Evolutionary conservation across 2,888 invertebrate genomes (phyloP).

Genomic region (Oeneis ivallda): DNA sequence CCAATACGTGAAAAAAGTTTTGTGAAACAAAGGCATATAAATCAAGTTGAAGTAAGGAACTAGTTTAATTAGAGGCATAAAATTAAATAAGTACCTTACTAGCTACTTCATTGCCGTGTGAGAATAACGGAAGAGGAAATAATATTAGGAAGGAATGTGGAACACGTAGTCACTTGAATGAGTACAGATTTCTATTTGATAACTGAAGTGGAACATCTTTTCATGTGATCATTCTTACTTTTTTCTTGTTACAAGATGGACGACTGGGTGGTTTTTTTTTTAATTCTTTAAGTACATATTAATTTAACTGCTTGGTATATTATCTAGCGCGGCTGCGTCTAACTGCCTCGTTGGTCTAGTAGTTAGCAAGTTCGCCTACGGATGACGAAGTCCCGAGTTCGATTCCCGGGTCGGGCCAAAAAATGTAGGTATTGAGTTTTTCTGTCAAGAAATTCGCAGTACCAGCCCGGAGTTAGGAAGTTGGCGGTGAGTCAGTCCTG

Average conservation of each 20-base stretch:
- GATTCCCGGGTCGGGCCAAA: no score
- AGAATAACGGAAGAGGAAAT: slow-evolving; percentile 23
- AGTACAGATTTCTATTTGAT: slow-evolving; percentile 21
- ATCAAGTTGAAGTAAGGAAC: slow-evolving; percentile 18
- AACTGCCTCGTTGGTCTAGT: no score
- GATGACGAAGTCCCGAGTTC: no score
- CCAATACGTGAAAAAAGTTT: slow-evolving; percentile 1
- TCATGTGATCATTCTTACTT: slow-evolving; percentile 1
- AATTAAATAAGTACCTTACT: background rate
- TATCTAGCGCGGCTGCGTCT: no score
- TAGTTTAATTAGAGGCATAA: background rate
- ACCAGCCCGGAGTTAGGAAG: no score
- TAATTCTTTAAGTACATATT: no score
- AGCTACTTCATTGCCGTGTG: background rate
- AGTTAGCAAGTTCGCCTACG: no score
- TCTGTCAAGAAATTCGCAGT: no score
- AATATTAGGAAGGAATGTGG: slow-evolving; percentile 5
- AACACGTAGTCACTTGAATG: slow-evolving; percentile 16
- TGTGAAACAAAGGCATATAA: slow-evolving; percentile 10
- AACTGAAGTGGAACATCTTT: slow-evolving; percentile 20
- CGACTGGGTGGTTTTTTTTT: no score
- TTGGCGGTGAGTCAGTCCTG: no score
- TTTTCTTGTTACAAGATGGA: background rate
- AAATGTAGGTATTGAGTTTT: no score
- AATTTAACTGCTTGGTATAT: no score